Base-by-base conservation (phyloP, 2,888 invertebrate species). In the Xestia ashworthii region DNA sequence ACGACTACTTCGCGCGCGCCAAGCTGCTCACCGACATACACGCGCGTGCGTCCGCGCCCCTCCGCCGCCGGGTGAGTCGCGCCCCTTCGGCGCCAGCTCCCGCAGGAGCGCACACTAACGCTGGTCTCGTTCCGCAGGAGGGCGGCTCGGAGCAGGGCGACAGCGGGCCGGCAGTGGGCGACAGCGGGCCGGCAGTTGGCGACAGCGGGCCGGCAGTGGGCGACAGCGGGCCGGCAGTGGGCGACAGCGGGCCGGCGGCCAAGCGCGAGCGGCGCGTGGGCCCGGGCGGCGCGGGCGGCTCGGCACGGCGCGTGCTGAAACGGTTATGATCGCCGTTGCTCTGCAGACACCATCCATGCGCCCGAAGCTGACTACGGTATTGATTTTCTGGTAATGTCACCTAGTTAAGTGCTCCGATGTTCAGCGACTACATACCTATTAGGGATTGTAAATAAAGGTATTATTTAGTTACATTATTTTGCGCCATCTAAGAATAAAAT, bases 1-100 rank as follows among this genome's bases (percentile, higher is more conserved):
- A 99, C 94, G 99, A 98, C 95, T 99, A 99, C 97, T 99, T 98
- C 81, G 92, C 93, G 88, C 96, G 96, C 92, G 96, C 96, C 88
- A 91, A 92, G 89, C 94, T 96, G 91, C 94, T 94, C 89, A 95
- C 96, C 78, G 96, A 96, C 87, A 96, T 96, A 16, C 96, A 96
- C 93, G 96, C 80, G 85, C 92, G 74, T 53, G 62, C 64, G 69
- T 98, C 64, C 58, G 46, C 65, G 64, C 58, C 58, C 2, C 50
- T 1, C 22, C 70, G 72, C 98, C 65, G 71, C 44, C 38, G 62
- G 41, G 80, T 77, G 44, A 60, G 71, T 58, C 14, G 1, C 76
- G 46, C 53, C 12, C 22, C 6, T 9, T 50, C 50, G 32, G n/a
- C 16, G 91, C 55, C 22, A 0, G 19, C 50, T 53, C 3, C 53